Percentiles rank a stretch among this genome's conserved stretches.
These are phyloP conservation scores for Melinaea menophilus DNA, from an alignment of 2,888 invertebrate species.

Conservation along the genomic window DNA sequence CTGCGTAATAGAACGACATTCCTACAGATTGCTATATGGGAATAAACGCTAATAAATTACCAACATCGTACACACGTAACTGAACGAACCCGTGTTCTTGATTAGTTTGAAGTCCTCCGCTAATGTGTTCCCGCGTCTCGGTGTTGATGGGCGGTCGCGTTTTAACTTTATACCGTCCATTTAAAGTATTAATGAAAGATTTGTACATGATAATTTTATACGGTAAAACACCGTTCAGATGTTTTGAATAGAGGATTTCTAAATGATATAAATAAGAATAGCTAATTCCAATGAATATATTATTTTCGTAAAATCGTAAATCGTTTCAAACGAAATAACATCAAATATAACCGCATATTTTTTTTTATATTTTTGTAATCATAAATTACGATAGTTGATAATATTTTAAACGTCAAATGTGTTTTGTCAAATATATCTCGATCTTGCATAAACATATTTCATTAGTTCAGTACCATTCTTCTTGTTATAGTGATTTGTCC, in stretches of 20 bases:
- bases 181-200: neutral
- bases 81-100: slow-evolving; percentile 67
- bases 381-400: too few relatives aligned
- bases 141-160: neutral
- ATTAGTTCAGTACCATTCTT: neutral
- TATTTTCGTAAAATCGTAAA: too few relatives aligned
- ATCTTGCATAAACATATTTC: slow-evolving; percentile 1
- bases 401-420: too few relatives aligned
- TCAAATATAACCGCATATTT: too few relatives aligned
- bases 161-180: slow-evolving; percentile 1
- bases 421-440: too few relatives aligned
- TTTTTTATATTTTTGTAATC: too few relatives aligned
- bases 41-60: slow-evolving; percentile 77
- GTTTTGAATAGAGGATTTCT: neutral
- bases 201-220: neutral
- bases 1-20: slow-evolving; percentile 75
- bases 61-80: slow-evolving; percentile 70
- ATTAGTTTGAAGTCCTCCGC: slow-evolving; percentile 74
- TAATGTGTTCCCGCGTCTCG: slow-evolving; percentile 45
- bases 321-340: too few relatives aligned
- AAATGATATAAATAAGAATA: too few relatives aligned
- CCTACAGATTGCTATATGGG: slow-evolving; percentile 76
- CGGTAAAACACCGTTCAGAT: neutral
- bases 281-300: too few relatives aligned
- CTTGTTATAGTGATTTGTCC: neutral